Conservation (phyloP, 2,113 vertebrate genomes). For the Puntigrus tetrazona region DNA sequence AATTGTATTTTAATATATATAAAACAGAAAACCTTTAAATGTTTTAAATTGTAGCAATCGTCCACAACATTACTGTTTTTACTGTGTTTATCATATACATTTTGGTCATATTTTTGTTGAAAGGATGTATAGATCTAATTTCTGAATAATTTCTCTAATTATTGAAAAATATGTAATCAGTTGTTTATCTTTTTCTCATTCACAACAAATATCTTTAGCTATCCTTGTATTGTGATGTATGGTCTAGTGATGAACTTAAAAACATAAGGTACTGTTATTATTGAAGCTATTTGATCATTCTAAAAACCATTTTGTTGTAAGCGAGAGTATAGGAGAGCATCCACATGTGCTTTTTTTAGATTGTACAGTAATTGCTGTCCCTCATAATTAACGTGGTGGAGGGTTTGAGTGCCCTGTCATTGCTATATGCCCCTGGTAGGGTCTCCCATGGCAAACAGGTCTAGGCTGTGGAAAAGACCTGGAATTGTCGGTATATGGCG, state of each 20-base stretch:
- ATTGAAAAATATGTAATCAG: background rate
- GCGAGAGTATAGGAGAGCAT: background rate
- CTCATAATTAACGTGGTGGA: too few relatives aligned
- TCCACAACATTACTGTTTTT: background rate
- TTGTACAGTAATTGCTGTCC: slow-evolving; percentile 39
- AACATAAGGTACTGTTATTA: background rate
- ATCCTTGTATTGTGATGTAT: background rate
- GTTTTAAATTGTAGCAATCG: background rate
- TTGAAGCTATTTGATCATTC: background rate
- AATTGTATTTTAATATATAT: background rate
- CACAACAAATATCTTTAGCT: background rate
- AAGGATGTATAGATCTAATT: too few relatives aligned
- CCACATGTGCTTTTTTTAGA: background rate
- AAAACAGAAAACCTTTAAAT: background rate
- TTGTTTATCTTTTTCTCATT: background rate
- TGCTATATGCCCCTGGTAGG: too few relatives aligned
- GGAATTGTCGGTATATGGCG: too few relatives aligned
- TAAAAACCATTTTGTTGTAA: background rate
- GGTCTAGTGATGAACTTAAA: background rate
- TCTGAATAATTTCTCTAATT: too few relatives aligned
- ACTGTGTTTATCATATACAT: too few relatives aligned
- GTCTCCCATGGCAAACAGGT: too few relatives aligned
- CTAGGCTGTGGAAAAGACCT: too few relatives aligned
- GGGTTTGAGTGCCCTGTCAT: too few relatives aligned
- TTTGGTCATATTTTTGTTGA: too few relatives aligned